phyloP scores from a whole-genome alignment of 2,797 vertebrate species.

The Aselliscus stoliczkanus region DNA sequence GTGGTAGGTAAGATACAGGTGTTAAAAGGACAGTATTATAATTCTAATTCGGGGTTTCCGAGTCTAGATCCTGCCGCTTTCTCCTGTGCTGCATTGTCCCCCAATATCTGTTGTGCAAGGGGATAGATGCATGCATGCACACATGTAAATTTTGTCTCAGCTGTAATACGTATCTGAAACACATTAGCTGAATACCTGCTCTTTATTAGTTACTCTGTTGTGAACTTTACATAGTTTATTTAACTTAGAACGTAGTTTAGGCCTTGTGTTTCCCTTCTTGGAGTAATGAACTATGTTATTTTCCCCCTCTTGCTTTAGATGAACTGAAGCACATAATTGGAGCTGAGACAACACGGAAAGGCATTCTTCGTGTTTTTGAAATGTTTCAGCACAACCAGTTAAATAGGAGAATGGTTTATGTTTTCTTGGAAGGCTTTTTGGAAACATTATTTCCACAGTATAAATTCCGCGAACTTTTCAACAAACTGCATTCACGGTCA shows the following conservation, averaged over 20 bases:
- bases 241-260: neutral
- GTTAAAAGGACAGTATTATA: neutral
- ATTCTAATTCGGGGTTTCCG: neutral
- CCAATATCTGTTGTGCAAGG: neutral
- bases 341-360: conserved; percentile 96
- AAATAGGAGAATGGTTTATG: conserved; percentile 96
- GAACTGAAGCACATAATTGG: conserved; percentile 99
- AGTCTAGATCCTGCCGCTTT: neutral
- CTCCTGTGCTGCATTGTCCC: neutral
- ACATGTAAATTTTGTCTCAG: neutral
- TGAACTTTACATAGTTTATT: neutral
- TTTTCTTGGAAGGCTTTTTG: conserved; percentile 97
- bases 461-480: conserved; percentile 97
- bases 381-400: conserved; percentile 99
- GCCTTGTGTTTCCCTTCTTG: neutral
- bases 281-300: neutral
- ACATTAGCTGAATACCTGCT: neutral
- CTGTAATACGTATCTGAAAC: neutral
- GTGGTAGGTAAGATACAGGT: neutral
- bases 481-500: conserved; percentile 97
- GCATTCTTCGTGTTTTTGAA: conserved; percentile 98
- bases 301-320: conserved; percentile 82
- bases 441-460: conserved; percentile 98
- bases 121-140: neutral
- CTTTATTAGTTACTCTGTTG: neutral